Evolutionary conservation across 2,113 vertebrate species (phyloP).

Genomic region (Thalassarche chlororhynchos): DNA sequence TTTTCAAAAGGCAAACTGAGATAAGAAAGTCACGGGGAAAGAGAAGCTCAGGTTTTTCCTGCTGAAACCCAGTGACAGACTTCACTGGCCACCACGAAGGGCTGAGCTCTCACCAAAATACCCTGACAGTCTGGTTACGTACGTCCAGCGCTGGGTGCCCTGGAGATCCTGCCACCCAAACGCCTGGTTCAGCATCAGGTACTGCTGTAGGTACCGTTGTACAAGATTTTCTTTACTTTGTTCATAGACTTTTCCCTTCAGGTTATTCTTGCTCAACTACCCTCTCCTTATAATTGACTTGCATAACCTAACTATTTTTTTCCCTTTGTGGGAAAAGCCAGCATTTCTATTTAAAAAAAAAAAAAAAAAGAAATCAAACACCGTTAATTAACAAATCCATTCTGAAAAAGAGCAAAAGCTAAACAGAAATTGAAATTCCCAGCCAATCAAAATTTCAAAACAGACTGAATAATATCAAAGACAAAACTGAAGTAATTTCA

Average conservation of each 20-base stretch:
- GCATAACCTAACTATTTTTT: background rate
- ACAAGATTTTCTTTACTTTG: background rate
- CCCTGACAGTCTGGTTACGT: background rate
- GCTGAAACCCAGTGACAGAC: background rate
- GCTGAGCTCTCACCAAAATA: background rate
- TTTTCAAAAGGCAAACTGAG: background rate
- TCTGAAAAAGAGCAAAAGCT: background rate
- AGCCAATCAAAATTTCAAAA: background rate
- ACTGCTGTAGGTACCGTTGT: background rate
- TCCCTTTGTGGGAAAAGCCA: background rate
- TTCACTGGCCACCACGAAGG: background rate
- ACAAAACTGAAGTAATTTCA: background rate
- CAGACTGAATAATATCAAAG: conserved; percentile 19
- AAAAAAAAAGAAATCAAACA: background rate
- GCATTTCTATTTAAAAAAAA: background rate
- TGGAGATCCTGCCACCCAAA: background rate
- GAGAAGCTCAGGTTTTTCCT: background rate
- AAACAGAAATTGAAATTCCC: background rate
- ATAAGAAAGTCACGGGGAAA: background rate
- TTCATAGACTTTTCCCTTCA: background rate
- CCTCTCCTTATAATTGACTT: background rate
- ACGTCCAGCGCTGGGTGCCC: background rate
- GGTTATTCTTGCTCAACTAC: background rate
- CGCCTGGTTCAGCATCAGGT: background rate
- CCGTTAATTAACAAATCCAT: background rate